phyloP scores from a whole-genome alignment of 2,113 vertebrate species.

The Ailuropoda melanoleuca region DNA sequence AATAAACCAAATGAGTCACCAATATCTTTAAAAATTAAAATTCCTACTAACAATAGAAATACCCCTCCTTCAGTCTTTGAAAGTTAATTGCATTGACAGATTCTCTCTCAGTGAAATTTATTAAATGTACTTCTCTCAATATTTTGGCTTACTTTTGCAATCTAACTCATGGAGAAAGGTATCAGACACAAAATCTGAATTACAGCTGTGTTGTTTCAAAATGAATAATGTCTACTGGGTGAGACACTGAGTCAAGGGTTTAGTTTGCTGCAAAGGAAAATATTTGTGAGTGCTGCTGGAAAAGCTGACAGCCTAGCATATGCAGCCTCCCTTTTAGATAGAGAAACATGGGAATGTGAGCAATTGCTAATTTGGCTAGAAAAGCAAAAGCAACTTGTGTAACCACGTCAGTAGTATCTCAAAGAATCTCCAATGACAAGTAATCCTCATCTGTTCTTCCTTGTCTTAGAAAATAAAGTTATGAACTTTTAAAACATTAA shows the following conservation, averaged over 20 bases:
- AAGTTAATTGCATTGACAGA: constrained; percentile 48
- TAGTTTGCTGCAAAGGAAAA: constrained; percentile 81
- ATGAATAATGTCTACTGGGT: constrained; percentile 84
- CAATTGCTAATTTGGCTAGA: constrained; percentile 78
- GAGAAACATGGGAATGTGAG: constrained; percentile 69
- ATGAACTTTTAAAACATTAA: constrained; percentile 16
- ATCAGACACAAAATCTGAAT: constrained; percentile 81
- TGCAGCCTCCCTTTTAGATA: constrained; percentile 74
- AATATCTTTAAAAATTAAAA: neutral
- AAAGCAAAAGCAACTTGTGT: constrained; percentile 46
- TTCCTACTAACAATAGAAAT: neutral
- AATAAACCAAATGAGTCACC: neutral
- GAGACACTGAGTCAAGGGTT: constrained; percentile 83
- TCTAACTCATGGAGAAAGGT: constrained; percentile 72
- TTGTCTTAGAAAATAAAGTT: constrained; percentile 45
- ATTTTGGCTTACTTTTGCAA: constrained; percentile 57
- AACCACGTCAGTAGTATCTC: constrained; percentile 1
- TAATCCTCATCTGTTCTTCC: constrained; percentile 14
- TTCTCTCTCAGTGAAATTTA: constrained; percentile 27
- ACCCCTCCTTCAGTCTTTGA: neutral
- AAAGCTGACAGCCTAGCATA: constrained; percentile 81
- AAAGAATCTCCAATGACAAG: neutral
- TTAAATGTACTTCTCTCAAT: constrained; percentile 13
- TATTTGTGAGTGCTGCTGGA: constrained; percentile 82
- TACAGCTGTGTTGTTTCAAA: constrained; percentile 84